These are phyloP conservation scores for Ctenopoma kingsleyae DNA, from an alignment of 2,797 vertebrate species.

Conservation along the genomic window DNA sequence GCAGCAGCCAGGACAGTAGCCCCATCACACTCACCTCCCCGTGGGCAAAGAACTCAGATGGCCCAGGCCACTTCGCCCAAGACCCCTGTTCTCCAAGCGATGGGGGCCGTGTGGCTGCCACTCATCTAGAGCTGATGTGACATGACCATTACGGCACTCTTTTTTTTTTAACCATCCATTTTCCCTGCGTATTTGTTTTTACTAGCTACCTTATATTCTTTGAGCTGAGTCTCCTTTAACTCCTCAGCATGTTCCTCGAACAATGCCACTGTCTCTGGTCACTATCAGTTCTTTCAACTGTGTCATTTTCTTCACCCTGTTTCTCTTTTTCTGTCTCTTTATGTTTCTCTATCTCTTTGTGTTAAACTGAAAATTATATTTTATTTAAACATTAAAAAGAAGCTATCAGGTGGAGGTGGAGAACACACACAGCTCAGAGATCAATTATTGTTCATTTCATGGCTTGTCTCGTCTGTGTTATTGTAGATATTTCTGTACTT, in stretches of 20 bases:
- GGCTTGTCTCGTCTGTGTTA: too few relatives aligned
- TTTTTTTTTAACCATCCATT: constrained; percentile 45
- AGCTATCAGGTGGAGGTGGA: background rate
- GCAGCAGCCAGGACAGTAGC: constrained; percentile 68
- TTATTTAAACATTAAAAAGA: background rate
- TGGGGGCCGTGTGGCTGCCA: constrained; percentile 68
- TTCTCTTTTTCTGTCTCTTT: background rate
- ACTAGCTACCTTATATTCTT: constrained; percentile 17
- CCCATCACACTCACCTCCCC: constrained; percentile 76
- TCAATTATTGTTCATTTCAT: too few relatives aligned
- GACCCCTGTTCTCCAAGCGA: constrained; percentile 61
- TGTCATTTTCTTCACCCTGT: background rate
- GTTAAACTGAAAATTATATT: background rate
- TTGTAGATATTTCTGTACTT: too few relatives aligned
- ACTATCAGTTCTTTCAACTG: background rate
- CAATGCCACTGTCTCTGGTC: constrained; percentile 6
- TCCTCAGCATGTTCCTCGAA: constrained; percentile 6
- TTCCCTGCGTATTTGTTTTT: constrained; percentile 23
- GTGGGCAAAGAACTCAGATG: constrained; percentile 79
- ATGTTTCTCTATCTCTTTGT: background rate
- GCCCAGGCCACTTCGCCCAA: constrained; percentile 70
- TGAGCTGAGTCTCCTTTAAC: constrained; percentile 21
- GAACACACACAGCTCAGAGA: too few relatives aligned
- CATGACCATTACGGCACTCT: constrained; percentile 68
- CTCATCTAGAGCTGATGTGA: constrained; percentile 80